Conservation (phyloP, 1,140 invertebrate genomes). For the Cydia fagiglandana region DNA sequence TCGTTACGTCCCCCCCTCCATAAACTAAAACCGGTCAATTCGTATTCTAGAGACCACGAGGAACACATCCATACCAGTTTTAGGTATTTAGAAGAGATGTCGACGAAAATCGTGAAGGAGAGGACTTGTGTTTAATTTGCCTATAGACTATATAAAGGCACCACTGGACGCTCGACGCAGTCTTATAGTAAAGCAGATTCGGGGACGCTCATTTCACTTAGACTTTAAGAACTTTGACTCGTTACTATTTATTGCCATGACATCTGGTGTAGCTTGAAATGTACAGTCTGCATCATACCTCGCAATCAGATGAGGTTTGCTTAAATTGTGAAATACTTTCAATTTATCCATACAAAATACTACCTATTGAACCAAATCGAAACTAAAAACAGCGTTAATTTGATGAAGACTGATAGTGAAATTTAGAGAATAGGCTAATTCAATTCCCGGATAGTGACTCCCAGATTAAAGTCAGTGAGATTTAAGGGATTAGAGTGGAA, state of each 20-base stretch:
- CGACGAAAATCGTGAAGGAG: no score
- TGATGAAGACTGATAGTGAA: neutral
- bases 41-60: no score
- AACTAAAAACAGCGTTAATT: no score
- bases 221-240: neutral
- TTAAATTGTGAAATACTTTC: neutral
- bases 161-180: no score
- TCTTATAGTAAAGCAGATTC: neutral
- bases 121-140: no score
- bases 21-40: no score
- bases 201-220: neutral
- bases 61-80: no score
- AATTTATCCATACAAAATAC: no score
- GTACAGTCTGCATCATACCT: neutral
- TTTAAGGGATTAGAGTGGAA: neutral
- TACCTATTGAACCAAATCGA: neutral
- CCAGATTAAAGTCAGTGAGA: neutral
- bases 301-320: no score
- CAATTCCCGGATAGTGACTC: neutral
- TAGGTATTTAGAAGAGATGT: no score
- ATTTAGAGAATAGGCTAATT: neutral
- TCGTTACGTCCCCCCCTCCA: no score
- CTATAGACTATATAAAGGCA: no score
- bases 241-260: neutral
- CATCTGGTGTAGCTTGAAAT: constrained; percentile 6